These are phyloP conservation scores for Axis porcinus DNA, from an alignment of 2,113 vertebrate species.

Conservation along the genomic window DNA sequence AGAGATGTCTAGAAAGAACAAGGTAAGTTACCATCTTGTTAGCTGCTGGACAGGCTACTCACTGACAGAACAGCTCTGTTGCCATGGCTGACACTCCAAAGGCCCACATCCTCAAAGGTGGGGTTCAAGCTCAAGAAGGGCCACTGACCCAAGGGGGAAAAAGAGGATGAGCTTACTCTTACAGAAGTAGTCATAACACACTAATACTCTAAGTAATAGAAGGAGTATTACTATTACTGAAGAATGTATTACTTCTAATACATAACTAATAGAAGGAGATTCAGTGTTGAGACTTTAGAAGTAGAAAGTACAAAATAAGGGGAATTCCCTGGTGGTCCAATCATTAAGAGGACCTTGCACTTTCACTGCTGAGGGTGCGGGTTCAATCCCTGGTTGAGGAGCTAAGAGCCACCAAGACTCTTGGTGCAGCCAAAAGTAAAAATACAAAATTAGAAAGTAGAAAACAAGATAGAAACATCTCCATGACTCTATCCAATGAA, in stretches of 20 bases:
- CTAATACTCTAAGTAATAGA: neutral
- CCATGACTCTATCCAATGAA: neutral
- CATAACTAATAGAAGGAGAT: neutral
- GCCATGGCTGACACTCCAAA: neutral
- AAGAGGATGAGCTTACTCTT: neutral
- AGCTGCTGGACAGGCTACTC: neutral
- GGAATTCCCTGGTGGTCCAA: neutral
- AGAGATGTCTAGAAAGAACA: neutral
- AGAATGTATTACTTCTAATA: neutral
- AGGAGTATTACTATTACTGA: neutral
- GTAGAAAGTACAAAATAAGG: neutral
- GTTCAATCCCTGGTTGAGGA: neutral
- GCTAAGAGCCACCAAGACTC: neutral
- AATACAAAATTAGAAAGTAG: neutral
- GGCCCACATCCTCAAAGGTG: neutral
- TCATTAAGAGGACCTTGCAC: neutral
- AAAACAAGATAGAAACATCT: conserved; percentile 31
- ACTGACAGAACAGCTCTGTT: neutral
- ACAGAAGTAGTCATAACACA: neutral
- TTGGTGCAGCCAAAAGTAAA: neutral
- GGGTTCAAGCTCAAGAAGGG: neutral
- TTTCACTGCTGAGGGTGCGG: neutral
- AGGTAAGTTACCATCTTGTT: neutral
- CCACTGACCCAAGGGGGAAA: neutral
- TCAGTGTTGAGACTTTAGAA: neutral